A percentile compares a stretch with the other conserved stretches of the same genome.
Conservation (phyloP, 2,113 vertebrate genomes). For the Alethe diademata region DNA sequence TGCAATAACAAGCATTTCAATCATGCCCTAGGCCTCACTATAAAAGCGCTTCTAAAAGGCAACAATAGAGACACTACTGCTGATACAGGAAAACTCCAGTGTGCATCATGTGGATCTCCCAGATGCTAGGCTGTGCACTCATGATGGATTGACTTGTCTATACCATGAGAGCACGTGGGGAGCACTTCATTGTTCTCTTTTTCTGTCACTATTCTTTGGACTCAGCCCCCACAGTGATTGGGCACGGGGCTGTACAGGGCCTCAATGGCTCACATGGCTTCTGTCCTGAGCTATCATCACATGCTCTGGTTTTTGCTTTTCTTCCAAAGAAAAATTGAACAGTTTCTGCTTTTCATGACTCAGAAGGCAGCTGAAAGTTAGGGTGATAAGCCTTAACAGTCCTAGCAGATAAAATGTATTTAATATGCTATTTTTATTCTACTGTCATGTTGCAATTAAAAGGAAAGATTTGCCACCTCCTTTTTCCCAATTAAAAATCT, state of each 20-base stretch:
- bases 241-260: neutral
- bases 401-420: neutral
- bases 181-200: conserved; percentile 57
- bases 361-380: neutral
- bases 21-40: conserved; percentile 35
- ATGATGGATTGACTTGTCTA: conserved; percentile 71
- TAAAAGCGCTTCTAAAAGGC: conserved; percentile 29
- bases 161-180: neutral
- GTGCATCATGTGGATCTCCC: conserved; percentile 64
- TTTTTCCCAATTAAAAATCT: conserved; percentile 38
- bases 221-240: neutral
- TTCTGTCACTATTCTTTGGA: conserved; percentile 48
- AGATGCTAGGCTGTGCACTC: conserved; percentile 38
- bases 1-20: conserved; percentile 60
- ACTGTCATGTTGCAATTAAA: conserved; percentile 5
- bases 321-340: neutral
- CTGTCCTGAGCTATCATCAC: neutral
- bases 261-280: neutral
- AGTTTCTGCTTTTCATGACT: neutral
- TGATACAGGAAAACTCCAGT: conserved; percentile 53
- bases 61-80: conserved; percentile 58
- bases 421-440: conserved; percentile 31
- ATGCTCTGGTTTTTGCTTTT: neutral
- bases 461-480: neutral
- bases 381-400: neutral